Evolutionary conservation across 1,140 invertebrate genomes (phyloP), one percentile per base, ranked within the genome.

Genomic region (Drosophila lini): DNA sequence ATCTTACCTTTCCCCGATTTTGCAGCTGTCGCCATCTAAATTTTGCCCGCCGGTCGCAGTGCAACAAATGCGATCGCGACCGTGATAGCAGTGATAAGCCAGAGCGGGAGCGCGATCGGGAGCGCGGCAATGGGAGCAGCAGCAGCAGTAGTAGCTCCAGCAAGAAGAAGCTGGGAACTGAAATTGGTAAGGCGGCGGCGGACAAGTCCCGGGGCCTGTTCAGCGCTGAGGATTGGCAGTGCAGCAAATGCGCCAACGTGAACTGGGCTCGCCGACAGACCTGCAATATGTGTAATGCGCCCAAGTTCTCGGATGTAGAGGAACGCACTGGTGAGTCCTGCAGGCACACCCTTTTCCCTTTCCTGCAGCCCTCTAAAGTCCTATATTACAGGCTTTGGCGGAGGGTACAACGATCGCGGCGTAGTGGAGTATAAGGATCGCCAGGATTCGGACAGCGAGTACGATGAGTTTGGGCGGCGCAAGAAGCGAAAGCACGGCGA

Each of bases 141-240:
- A 94, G 95, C 84, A 94, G 82, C 76, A 79, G 81, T 47, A 81
- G 81, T 44, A 75, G 94, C 79, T 93, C 94, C 28, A 89, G 94
- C 95, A 83, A 91, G 97, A 97, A 98, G 92, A 98, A 98, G 93
- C 94, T 98, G 60, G 98, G 98, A 1, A 97, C 97, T 73, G 98
- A 99, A 94, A 99, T 99, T 83, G 99, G 99, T 3, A 99, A 99
- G 94, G 96, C 96, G 45, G 97, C 98, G 22, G 99, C 99, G 7
- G 99, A 99, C 92, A 99, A 99, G 93, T 99, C 98, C 79, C 96
- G 98, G 82, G 99, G 99, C 15, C 94, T 99, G 60, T 99, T 97
- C 91, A 98, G 97, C 93, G 98, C 99, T 56, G 98, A 99, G 93
- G 99, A 99, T 93, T 99, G 99, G 99, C 97, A 99, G 91, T 99